Evolutionary conservation across 2,888 invertebrate genomes (phyloP).

Genomic region (Neocrepidodera transversa): DNA sequence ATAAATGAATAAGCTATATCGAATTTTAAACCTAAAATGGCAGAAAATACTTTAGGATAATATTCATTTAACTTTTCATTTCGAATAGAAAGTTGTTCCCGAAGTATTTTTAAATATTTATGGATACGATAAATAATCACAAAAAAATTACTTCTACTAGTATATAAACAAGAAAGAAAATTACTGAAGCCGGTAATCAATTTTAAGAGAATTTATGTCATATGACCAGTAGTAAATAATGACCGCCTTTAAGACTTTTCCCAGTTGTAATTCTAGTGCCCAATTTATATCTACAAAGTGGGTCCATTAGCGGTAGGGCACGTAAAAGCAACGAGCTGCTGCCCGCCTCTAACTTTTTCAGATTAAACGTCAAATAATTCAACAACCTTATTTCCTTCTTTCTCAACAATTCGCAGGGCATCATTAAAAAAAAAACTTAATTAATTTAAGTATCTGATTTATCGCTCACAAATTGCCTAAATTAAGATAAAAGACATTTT

Average conservation of each 20-base stretch:
- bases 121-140: no score
- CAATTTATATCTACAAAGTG: conserved; percentile 24
- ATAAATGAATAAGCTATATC: no score
- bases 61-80: no score
- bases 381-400: conserved; percentile 7
- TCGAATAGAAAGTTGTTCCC: no score
- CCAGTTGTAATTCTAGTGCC: conserved; percentile 12
- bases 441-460: background rate
- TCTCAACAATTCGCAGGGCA: background rate
- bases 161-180: no score
- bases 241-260: conserved; percentile 17
- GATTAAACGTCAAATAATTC: conserved; percentile 18
- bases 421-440: background rate
- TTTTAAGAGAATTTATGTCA: background rate
- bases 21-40: no score
- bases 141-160: no score
- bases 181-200: background rate
- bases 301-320: conserved; percentile 15
- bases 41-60: no score
- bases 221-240: conserved; percentile 8
- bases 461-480: no score
- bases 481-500: no score
- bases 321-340: background rate
- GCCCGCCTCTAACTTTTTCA: background rate
- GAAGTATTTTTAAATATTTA: no score